Evolutionary conservation across 2,888 invertebrate species (phyloP).

Genomic region (Sarcophaga subvicina): DNA sequence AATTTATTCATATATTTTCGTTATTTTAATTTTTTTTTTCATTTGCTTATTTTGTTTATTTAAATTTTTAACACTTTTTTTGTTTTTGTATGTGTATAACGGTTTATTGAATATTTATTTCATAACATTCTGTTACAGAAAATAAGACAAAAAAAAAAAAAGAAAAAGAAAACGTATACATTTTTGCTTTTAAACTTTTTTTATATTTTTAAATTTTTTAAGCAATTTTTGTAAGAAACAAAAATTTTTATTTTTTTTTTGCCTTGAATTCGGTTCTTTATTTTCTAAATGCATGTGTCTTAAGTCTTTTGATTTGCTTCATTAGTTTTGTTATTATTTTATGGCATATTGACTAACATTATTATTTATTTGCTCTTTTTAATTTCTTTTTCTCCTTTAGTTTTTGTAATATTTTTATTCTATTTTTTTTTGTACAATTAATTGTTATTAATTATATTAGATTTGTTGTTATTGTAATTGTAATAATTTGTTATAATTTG

Average conservation of each 20-base stretch:
- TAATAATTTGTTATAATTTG: conserved; percentile 25
- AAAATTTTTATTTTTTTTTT: conserved; percentile 1
- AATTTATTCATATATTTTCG: conserved; percentile 27
- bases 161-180: not conserved
- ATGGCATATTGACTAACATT: not conserved
- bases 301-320: conserved; percentile 65
- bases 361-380: not conserved
- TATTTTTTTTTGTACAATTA: not conserved
- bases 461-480: conserved; percentile 15
- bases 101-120: not conserved
- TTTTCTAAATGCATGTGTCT: conserved; percentile 18
- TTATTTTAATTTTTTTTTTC: not conserved
- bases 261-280: not conserved
- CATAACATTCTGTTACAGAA: not conserved
- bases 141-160: not conserved
- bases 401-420: not conserved
- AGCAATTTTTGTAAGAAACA: not conserved
- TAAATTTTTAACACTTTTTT: not conserved
- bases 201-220: conserved; percentile 6
- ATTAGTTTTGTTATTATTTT: conserved; percentile 18
- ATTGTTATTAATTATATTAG: conserved; percentile 13
- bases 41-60: conserved; percentile 18
- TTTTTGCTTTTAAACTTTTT: not conserved
- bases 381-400: not conserved
- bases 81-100: not conserved